Evolutionary conservation across 2,113 vertebrate genomes (phyloP).

Genomic region (Eurystomus gularis): DNA sequence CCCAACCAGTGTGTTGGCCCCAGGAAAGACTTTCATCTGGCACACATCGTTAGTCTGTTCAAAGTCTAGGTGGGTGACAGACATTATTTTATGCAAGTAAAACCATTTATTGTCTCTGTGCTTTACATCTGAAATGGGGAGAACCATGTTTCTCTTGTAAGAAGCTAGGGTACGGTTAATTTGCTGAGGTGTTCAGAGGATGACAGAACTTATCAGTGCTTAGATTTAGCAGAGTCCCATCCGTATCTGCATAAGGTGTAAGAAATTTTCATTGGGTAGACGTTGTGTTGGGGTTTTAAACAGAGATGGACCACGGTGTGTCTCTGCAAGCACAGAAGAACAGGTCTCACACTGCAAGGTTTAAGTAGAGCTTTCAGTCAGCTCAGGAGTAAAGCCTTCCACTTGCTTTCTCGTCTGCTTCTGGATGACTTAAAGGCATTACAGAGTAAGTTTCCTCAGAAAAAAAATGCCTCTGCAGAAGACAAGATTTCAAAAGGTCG

Average conservation of each 20-base stretch:
- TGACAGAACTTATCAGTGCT: background rate
- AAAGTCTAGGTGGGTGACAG: background rate
- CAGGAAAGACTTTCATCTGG: background rate
- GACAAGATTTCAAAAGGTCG: background rate
- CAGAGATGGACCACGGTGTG: no score
- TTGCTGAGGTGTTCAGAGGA: background rate
- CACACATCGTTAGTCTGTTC: background rate
- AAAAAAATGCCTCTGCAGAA: background rate
- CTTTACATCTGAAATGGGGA: background rate
- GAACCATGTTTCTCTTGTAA: background rate
- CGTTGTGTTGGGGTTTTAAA: background rate
- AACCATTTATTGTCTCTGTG: background rate
- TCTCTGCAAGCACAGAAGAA: background rate
- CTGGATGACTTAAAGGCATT: background rate
- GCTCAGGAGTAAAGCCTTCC: background rate
- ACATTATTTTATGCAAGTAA: background rate
- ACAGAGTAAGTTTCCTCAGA: background rate
- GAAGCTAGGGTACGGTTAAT: background rate
- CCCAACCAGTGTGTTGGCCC: background rate
- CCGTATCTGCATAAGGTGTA: background rate
- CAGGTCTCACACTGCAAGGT: background rate
- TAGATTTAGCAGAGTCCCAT: background rate
- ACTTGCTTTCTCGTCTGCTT: background rate
- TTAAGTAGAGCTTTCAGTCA: background rate
- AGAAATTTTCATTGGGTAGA: background rate